phyloP scores from a whole-genome alignment of 37 sponge, comb jelly and placozoan genomes.

The Cladorhizidae sp. region DNA sequence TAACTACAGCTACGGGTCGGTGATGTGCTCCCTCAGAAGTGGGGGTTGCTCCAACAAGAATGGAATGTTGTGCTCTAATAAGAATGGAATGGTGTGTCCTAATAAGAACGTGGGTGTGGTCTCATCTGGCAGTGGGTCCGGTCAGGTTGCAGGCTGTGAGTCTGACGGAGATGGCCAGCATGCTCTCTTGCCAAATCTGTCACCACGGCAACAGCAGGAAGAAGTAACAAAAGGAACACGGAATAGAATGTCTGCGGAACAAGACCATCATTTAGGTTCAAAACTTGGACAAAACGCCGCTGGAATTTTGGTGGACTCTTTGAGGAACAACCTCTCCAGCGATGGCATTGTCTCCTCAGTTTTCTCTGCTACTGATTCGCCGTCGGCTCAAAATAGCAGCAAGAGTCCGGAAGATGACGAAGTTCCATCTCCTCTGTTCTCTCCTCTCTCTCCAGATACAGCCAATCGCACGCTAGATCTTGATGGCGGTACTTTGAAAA shows the following conservation, averaged over 20 bases:
- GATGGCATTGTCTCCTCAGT: no score
- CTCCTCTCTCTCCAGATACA: background rate
- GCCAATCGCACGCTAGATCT: background rate
- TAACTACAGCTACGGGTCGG: background rate
- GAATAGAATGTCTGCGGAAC: no score
- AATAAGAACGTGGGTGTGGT: no score
- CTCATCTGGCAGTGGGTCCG: background rate
- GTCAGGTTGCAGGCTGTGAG: background rate
- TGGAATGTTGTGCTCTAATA: background rate
- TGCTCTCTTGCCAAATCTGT: background rate
- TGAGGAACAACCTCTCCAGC: no score
- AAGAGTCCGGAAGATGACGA: background rate
- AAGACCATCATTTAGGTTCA: no score
- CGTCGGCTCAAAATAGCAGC: background rate
- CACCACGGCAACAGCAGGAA: background rate
- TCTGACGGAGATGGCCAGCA: background rate
- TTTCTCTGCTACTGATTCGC: no score
- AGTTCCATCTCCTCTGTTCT: conserved; percentile 17
- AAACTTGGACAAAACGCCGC: no score
- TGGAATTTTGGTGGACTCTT: no score
- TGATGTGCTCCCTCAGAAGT: background rate
- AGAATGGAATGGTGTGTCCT: background rate
- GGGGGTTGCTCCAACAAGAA: no score
- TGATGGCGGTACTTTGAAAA: no score
- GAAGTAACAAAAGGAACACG: no score